These are phyloP conservation scores for Antheraea assamensis DNA, from an alignment of 2,888 invertebrate species.

Conservation along the genomic window DNA sequence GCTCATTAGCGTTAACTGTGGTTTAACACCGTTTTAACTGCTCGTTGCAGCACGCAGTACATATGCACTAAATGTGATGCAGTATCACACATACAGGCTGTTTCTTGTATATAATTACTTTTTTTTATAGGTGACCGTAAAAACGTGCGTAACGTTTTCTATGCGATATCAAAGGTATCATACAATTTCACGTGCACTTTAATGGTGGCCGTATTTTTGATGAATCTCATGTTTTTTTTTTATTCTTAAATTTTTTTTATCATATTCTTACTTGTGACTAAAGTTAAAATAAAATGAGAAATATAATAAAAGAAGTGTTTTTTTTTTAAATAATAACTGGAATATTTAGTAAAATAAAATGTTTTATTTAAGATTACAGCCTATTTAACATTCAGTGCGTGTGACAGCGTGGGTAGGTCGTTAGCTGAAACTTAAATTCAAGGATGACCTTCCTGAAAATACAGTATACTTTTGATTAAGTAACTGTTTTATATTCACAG, in stretches of 20 bases:
- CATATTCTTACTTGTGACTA: too few species aligned
- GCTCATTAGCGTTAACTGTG: constrained; percentile 51
- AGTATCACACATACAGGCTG: not conserved
- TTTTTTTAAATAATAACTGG: not conserved
- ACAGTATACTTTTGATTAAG: constrained; percentile 5
- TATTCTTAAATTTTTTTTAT: too few species aligned
- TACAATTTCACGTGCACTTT: too few species aligned
- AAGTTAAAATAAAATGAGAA: too few species aligned
- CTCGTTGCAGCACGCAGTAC: constrained; percentile 21
- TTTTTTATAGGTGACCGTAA: not conserved
- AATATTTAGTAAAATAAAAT: not conserved
- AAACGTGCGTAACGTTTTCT: not conserved
- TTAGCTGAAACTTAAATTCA: constrained; percentile 6
- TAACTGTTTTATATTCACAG: not conserved
- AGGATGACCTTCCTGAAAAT: not conserved
- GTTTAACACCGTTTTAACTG: constrained; percentile 49
- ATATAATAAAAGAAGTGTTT: too few species aligned
- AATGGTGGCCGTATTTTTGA: too few species aligned
- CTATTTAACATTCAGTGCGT: constrained; percentile 5
- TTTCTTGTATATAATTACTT: not conserved
- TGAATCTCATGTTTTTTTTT: too few species aligned
- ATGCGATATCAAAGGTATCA: too few species aligned
- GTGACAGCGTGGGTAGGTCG: not conserved
- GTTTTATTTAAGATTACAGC: not conserved
- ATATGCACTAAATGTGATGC: constrained; percentile 18